phyloP scores from a whole-genome alignment of 2,888 invertebrate genomes.

The Tenthredo mesomela region DNA sequence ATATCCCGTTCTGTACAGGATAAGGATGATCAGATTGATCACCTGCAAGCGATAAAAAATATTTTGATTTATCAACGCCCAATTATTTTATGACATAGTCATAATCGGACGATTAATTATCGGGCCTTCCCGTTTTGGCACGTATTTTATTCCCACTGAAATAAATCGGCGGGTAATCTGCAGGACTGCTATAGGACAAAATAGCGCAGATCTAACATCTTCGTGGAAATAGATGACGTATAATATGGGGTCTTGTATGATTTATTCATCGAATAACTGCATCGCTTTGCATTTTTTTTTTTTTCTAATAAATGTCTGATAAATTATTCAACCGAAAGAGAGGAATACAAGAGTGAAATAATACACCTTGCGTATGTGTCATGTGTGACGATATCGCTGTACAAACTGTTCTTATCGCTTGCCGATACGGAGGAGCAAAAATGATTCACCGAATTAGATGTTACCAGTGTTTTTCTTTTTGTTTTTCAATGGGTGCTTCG shows the following conservation, averaged over 20 bases:
- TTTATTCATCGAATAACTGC: neutral
- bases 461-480: neutral
- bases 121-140: neutral
- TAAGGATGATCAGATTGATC: slow-evolving; percentile 89
- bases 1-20: slow-evolving; percentile 90
- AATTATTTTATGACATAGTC: slow-evolving; percentile 27
- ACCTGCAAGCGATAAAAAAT: slow-evolving; percentile 80
- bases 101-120: slow-evolving; percentile 43
- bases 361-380: slow-evolving; percentile 34
- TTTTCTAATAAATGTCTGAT: neutral
- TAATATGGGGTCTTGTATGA: neutral
- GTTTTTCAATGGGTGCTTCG: neutral
- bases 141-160: neutral
- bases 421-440: slow-evolving; percentile 42
- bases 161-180: neutral
- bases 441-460: slow-evolving; percentile 37
- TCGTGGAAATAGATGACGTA: neutral
- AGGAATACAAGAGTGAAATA: neutral
- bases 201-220: neutral
- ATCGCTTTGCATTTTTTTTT: neutral
- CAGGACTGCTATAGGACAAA: neutral
- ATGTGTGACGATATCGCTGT: slow-evolving; percentile 44
- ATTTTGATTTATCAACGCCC: slow-evolving; percentile 25
- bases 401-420: slow-evolving; percentile 43
- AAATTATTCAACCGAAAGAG: neutral